Conservation (phyloP, 2,797 vertebrate genomes). For the Geotria australis region DNA sequence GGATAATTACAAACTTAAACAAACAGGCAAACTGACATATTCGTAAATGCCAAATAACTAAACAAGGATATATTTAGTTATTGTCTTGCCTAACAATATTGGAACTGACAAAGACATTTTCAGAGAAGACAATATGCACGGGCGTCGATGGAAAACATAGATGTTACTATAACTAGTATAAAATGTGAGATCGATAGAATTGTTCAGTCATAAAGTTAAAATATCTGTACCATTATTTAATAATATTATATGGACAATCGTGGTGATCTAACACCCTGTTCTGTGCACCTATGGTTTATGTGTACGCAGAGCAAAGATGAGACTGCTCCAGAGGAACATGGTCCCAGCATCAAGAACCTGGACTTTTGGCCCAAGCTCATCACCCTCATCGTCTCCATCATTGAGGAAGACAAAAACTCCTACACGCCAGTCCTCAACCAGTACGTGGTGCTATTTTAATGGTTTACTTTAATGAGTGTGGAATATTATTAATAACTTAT, state of each 20-base stretch:
- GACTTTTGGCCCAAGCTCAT: conserved; percentile 99
- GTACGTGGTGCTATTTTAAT: conserved; percentile 17
- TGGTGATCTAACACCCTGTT: too few species aligned
- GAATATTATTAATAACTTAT: background rate
- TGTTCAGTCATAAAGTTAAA: too few species aligned
- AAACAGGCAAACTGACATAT: background rate
- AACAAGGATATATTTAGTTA: background rate
- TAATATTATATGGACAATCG: too few species aligned
- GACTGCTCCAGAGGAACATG: conserved; percentile 73
- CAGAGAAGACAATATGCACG: too few species aligned
- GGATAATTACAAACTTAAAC: background rate
- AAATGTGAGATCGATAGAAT: too few species aligned
- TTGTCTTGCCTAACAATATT: background rate
- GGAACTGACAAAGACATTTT: too few species aligned
- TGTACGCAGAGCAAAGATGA: conserved; percentile 37
- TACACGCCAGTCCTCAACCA: conserved; percentile 94
- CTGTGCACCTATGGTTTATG: too few species aligned
- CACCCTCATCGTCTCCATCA: conserved; percentile 90
- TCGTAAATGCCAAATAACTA: background rate
- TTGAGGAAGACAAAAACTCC: conserved; percentile 94
- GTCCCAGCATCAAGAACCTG: conserved; percentile 91
- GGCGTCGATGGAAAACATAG: too few species aligned
- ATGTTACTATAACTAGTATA: too few species aligned
- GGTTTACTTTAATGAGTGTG: too few species aligned
- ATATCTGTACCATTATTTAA: too few species aligned